These are phyloP conservation scores for Cheiracanthium punctorium DNA, from an alignment of 2,888 invertebrate genomes.

Conservation along the genomic window DNA sequence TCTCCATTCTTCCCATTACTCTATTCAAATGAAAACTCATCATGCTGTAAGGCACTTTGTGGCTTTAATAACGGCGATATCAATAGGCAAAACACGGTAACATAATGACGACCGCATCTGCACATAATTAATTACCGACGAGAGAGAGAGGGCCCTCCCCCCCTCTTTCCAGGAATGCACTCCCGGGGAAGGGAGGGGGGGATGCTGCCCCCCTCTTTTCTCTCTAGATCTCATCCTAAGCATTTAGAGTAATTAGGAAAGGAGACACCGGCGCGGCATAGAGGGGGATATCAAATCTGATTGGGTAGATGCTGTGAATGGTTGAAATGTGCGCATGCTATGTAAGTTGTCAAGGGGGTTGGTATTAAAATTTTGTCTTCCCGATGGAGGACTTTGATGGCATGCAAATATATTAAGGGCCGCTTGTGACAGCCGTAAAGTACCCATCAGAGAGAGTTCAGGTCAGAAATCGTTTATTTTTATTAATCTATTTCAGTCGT, in stretches of 20 bases:
- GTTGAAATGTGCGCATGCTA: constrained; percentile 61
- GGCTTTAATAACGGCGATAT: constrained; percentile 62
- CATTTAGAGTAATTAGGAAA: constrained; percentile 69
- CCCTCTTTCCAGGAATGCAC: not conserved
- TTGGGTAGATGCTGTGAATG: constrained; percentile 62
- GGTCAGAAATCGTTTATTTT: not conserved
- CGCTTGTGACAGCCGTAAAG: not conserved
- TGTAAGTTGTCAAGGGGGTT: not conserved
- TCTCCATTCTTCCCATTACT: constrained; percentile 10
- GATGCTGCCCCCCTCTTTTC: too few species aligned
- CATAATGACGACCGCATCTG: constrained; percentile 64
- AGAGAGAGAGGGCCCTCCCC: not conserved
- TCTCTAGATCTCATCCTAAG: not conserved
- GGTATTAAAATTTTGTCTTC: constrained; percentile 42
- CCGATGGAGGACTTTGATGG: not conserved
- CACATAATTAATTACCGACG: constrained; percentile 62
- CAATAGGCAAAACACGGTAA: constrained; percentile 67
- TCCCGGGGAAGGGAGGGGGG: constrained; percentile 16
- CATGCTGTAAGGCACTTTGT: constrained; percentile 62
- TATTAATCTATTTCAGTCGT: too few species aligned
- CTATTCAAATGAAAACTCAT: constrained; percentile 47
- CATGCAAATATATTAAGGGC: not conserved
- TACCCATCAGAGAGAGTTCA: not conserved
- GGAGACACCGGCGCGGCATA: constrained; percentile 44
- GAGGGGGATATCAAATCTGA: constrained; percentile 55